Base-by-base conservation (phyloP, 1,140 invertebrate genomes). In the Drosophila jambulina region DNA sequence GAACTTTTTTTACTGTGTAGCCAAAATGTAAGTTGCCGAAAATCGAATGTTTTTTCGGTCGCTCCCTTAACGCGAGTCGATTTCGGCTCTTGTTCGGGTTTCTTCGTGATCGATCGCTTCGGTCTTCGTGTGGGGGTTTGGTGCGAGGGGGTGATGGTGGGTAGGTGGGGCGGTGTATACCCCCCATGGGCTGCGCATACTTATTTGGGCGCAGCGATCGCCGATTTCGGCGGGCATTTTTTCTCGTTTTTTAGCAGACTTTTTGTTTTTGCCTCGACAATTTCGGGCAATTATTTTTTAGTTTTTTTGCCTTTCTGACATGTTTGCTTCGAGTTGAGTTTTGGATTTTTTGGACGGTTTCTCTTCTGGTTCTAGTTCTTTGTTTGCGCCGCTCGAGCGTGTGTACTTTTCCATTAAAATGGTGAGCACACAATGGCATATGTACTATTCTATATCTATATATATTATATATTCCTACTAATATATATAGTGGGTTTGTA, bases 251-350 rank as follows among this genome's bases (percentile, higher is more conserved):
- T 65, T 61, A 51, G 38, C 64, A 27, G 45, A 12, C 42, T 60
- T 49, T 42, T 34, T 67, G 36, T 63, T 74, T 69, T 54, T 61
- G 45, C 48, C 63, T 46, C 76, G 67, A 78, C 51, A 70, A 69
- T 80, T 84, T 69, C 57, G 29, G 62, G 56, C 80, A 82, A 84
- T 84, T 75, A 82, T 79, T 78, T 56, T 71, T 80, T 57, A 34
- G 58, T 74, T 48, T 68, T 43, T 19, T 10, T 49, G 57, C 49
- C 48, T 65, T 67, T 60, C 51, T 80, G 75, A 75, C 64, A 82
- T 79, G 61, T 86, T 79, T 63, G 61, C 60, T 51, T 27, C 29
- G 59, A 43, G 53, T 60, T 62, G 45, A 70, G 40, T 69, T 62
- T 82, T 56, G 51, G 57, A 57, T 71, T 64, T 49, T 70, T 56